Base-by-base conservation (phyloP, 2,797 vertebrate genomes). In the Sciurus carolinensis region DNA sequence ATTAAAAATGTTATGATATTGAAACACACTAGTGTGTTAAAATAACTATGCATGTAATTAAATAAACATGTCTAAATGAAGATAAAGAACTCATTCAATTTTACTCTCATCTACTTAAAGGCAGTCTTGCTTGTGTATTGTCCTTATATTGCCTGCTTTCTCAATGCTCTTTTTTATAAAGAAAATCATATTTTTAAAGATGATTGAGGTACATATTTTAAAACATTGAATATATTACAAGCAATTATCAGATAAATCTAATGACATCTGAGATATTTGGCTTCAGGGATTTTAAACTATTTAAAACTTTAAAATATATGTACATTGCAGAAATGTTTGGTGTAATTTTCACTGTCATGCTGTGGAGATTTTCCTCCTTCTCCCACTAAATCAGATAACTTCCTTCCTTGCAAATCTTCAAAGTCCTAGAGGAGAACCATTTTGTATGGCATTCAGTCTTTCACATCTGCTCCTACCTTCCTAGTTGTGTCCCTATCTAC, bases 21-120 rank as follows among this genome's bases (percentile, higher is more conserved):
- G 84, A 96, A 87, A 66, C 91, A 95, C 57, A 96, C 67, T n/a
- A 64, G 69, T 73, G 39, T 96, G 69, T 66, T 96, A 97, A 94
- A 96, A 95, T 81, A 67, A 73, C 93, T 95, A 73, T 93, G 76
- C n/a, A 14, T 79, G 80, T 91, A 96, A 95, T 97, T 96, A 96
- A 94, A 90, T 95, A 97, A 97, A 95, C 52, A 67, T 52, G n/a
- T 44, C 90, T 94, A n/a, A 93, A 93, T 17, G 89, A 73, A 97
- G 87, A 83, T 82, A 97, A 94, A 13, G 12, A 96, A 24, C 77
- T 57, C 93, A 66, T 86, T 86, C 52, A 62, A 90, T 93, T 94
- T 95, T 95, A 91, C 47, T 97, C 85, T 92, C 96, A 82, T 90
- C 91, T 85, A 62, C 83, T 87, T 90, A 88, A 90, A 97, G 59